Percentiles rank a stretch among this genome's conserved stretches.
These are phyloP conservation scores for Lepidonotus clava DNA, from an alignment of 2,888 invertebrate species.

Conservation along the genomic window DNA sequence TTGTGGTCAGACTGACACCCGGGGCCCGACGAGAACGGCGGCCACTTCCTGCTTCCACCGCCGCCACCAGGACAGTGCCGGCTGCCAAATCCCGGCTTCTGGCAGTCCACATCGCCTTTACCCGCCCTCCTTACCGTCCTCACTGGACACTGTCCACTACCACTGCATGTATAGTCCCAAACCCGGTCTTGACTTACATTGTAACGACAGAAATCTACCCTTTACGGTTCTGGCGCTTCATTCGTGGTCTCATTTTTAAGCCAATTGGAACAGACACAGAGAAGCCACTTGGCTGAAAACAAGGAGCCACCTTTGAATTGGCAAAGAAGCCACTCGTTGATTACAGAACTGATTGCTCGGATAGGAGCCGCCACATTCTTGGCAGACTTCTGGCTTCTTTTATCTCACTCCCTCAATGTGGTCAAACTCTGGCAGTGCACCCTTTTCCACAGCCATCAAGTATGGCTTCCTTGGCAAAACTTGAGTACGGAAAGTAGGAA, in stretches of 20 bases:
- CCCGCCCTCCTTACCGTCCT: too few species aligned
- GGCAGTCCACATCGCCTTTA: not conserved
- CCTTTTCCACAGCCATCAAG: not conserved
- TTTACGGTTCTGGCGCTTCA: not conserved
- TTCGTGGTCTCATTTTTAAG: not conserved
- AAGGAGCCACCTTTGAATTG: not conserved
- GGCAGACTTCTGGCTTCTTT: slow-evolving; percentile 1
- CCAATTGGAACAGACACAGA: not conserved
- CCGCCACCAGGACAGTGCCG: not conserved
- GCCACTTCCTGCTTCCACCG: not conserved
- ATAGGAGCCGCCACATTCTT: not conserved
- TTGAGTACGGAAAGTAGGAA: not conserved
- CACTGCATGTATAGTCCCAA: too few species aligned
- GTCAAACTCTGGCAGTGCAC: not conserved
- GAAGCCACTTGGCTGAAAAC: slow-evolving; percentile 19
- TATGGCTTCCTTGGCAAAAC: slow-evolving; percentile 29
- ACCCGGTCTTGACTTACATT: too few species aligned
- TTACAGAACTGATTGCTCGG: not conserved
- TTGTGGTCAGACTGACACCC: too few species aligned
- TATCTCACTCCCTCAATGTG: slow-evolving; percentile 22
- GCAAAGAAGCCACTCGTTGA: slow-evolving; percentile 13
- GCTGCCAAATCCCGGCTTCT: not conserved
- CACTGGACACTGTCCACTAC: slow-evolving; percentile 36
- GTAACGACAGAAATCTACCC: not conserved
- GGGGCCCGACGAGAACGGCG: too few species aligned